Evolutionary conservation across 2,797 vertebrate species (phyloP).

Genomic region (Rhodeus uyekii): DNA sequence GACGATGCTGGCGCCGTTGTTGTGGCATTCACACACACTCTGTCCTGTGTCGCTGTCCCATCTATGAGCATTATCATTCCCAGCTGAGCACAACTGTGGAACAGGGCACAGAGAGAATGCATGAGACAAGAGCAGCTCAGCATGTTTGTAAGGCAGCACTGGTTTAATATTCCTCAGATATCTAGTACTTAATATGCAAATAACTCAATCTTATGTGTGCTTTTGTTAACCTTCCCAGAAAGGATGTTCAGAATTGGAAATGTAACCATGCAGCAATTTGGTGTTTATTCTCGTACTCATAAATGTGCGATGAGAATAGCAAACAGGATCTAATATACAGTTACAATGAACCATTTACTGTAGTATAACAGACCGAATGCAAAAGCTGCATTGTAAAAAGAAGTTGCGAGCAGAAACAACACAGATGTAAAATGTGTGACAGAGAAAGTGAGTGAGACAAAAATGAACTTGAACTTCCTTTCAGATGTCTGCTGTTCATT

Average conservation of each 20-base stretch:
- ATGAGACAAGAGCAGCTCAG: background rate
- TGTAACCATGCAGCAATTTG: no score
- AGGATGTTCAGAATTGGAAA: background rate
- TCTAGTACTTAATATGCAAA: background rate
- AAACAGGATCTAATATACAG: background rate
- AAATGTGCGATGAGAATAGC: background rate
- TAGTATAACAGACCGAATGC: background rate
- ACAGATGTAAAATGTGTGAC: background rate
- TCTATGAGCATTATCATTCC: constrained; percentile 33
- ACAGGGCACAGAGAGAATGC: background rate
- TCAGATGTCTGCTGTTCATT: no score
- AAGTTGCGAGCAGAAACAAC: background rate
- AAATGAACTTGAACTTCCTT: no score
- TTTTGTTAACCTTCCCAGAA: background rate
- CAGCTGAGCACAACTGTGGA: constrained; percentile 44
- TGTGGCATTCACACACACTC: constrained; percentile 13
- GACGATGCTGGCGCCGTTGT: no score
- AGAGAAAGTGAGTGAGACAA: background rate
- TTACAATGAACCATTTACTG: background rate
- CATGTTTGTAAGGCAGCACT: background rate
- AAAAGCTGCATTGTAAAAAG: background rate
- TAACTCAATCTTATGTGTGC: background rate
- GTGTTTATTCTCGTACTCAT: background rate
- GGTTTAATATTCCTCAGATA: background rate
- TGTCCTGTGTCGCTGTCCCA: constrained; percentile 43